Base-by-base conservation (phyloP, 2,113 vertebrate genomes). In the Ctenomys sociabilis region DNA sequence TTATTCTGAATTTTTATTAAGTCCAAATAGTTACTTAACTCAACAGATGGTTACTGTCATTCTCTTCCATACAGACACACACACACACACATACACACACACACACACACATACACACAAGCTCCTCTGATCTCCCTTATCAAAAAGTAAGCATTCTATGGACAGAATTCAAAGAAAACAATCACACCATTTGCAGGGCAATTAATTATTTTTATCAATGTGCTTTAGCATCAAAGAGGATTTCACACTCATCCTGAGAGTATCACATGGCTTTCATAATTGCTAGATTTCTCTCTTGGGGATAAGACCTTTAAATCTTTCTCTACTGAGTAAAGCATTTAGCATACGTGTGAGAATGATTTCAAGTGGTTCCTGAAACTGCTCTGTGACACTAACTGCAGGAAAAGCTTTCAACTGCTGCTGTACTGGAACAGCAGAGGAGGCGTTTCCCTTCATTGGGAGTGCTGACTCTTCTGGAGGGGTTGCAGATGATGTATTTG, bases 241-340 rank as follows among this genome's bases (percentile, higher is more conserved):
- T 95, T 94, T 94, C 16, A 82, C 22, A 72, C 32, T 96, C 61
- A 70, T 61, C 22, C 81, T 64, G 21, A 94, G 64, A 52, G 75
- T 43, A 70, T 68, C 84, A 90, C 52, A 78, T 77, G 83, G 43
- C 37, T 45, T 95, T 54, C 52, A 35, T 87, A 89, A 75, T 54
- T 75, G 68, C 83, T 94, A 94, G 16, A 86, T 89, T 97, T 92
- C 66, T 87, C 89, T 95, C 61, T 68, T n/a, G 68, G 28, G 80
- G 80, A 90, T 63, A 64, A 95, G 91, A 89, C 78, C 73, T 94
- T 91, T 93, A 87, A 91, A 93, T 85, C 77, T 70, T 88, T 95
- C 87, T 85, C 68, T 93, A 72, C 12, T 90, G 86, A 85, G 64
- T 91, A 93, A 93, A 93, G 5, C 43, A 94, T 63, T 95, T 96